Percentiles rank a stretch among this genome's conserved stretches.
These are phyloP conservation scores for Halesus radiatus DNA, from an alignment of 1,140 invertebrate genomes.

Conservation along the genomic window DNA sequence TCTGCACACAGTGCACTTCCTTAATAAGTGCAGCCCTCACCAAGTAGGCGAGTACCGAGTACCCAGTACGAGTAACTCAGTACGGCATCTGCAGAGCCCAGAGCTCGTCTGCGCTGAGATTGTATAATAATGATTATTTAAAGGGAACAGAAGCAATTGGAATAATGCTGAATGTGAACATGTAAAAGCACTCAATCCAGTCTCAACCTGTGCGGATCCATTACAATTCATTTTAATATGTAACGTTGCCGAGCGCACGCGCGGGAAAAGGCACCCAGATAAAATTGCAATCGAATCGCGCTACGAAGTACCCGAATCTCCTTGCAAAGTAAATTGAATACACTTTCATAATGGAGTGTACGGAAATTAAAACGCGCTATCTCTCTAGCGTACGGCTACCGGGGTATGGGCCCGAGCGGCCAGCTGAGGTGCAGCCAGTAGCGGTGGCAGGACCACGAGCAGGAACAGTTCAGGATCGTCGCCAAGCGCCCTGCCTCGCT, in stretches of 20 bases:
- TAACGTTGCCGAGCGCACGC: slow-evolving; percentile 6
- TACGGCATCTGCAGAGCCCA: neutral
- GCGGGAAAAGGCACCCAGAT: slow-evolving; percentile 23
- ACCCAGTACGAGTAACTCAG: no score
- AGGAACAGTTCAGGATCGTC: no score
- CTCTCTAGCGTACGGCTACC: neutral
- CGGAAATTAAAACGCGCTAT: slow-evolving; percentile 55
- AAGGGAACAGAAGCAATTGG: slow-evolving; percentile 52
- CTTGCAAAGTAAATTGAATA: slow-evolving; percentile 48
- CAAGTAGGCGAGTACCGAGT: neutral
- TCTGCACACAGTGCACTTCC: slow-evolving; percentile 16
- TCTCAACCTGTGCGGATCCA: slow-evolving; percentile 51
- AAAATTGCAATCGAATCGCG: slow-evolving; percentile 43
- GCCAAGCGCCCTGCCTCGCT: neutral
- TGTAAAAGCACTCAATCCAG: slow-evolving; percentile 55
- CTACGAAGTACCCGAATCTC: slow-evolving; percentile 14
- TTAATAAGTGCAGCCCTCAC: slow-evolving; percentile 9
- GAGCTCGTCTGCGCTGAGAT: slow-evolving; percentile 25
- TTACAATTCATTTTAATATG: slow-evolving; percentile 56
- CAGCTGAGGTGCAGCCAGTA: neutral
- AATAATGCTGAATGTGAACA: slow-evolving; percentile 50
- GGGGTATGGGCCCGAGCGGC: neutral
- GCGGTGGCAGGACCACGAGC: no score
- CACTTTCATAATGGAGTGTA: slow-evolving; percentile 46
- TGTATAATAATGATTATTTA: slow-evolving; percentile 54